A percentile compares a stretch with the other conserved stretches of the same genome.
Evolutionary conservation across 1,140 invertebrate species (phyloP).

Genomic region (Calephelis nemesis): DNA sequence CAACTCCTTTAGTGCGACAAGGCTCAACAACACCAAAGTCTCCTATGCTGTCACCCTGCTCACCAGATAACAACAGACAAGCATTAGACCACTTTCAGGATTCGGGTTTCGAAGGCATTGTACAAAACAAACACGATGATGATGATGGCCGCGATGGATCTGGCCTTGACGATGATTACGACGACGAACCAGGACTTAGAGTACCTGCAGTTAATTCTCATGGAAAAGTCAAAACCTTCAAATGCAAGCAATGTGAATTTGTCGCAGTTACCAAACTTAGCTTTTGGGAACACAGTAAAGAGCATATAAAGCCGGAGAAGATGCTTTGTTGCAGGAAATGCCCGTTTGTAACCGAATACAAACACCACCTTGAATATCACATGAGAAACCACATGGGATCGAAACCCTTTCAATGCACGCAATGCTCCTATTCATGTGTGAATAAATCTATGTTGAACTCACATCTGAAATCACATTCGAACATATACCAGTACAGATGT

Average conservation of each 20-base stretch:
- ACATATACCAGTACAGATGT: slow-evolving; percentile 97
- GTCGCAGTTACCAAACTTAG: slow-evolving; percentile 92
- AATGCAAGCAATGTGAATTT: slow-evolving; percentile 95
- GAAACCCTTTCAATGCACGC: slow-evolving; percentile 97
- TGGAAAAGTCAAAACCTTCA: slow-evolving; percentile 92
- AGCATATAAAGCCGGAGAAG: slow-evolving; percentile 96
- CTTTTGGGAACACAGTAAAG: slow-evolving; percentile 95
- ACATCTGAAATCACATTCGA: slow-evolving; percentile 98
- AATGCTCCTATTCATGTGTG: slow-evolving; percentile 96
- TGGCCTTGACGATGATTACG: slow-evolving; percentile 78
- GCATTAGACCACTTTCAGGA: slow-evolving; percentile 58
- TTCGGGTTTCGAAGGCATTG: slow-evolving; percentile 58
- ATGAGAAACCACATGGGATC: slow-evolving; percentile 96
- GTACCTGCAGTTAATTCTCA: slow-evolving; percentile 89
- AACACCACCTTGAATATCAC: slow-evolving; percentile 99
- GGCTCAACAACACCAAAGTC: slow-evolving; percentile 80
- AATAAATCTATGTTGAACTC: slow-evolving; percentile 99
- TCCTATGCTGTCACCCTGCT: slow-evolving; percentile 68
- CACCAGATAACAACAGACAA: slow-evolving; percentile 50
- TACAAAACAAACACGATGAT: slow-evolving; percentile 48
- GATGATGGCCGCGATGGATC: slow-evolving; percentile 75
- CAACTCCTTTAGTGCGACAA: slow-evolving; percentile 57
- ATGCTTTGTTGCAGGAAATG: slow-evolving; percentile 94
- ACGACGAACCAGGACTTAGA: slow-evolving; percentile 83
- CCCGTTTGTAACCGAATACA: slow-evolving; percentile 98